phyloP scores from a whole-genome alignment of 2,113 vertebrate species.

The Rhinichthys klamathensis region DNA sequence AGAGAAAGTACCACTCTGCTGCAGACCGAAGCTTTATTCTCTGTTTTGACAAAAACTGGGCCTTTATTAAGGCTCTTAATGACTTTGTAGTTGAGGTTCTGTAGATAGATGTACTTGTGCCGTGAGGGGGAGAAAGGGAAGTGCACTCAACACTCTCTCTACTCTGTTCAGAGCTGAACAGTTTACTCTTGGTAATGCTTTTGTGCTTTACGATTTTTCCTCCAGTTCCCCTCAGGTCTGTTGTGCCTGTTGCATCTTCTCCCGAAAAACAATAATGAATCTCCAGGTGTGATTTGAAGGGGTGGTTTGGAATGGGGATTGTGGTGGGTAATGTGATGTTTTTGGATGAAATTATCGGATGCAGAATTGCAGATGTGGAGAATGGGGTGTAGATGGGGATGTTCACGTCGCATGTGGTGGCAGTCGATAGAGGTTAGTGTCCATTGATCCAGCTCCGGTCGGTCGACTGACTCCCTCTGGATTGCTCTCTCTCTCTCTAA shows the following conservation, averaged over 20 bases:
- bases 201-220: neutral
- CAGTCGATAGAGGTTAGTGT: slow-evolving; percentile 83
- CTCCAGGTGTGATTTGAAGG: slow-evolving; percentile 8
- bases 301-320: neutral
- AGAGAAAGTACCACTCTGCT: slow-evolving; percentile 21
- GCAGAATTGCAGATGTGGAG: slow-evolving; percentile 42
- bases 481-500: slow-evolving; percentile 58
- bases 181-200: slow-evolving; percentile 25
- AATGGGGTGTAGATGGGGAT: slow-evolving; percentile 57
- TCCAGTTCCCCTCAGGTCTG: neutral
- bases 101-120: slow-evolving; percentile 18
- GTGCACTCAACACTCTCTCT: slow-evolving; percentile 19
- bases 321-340: neutral
- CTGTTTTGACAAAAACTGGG: slow-evolving; percentile 38
- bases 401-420: slow-evolving; percentile 61
- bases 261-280: slow-evolving; percentile 15
- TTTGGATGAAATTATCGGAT: slow-evolving; percentile 30
- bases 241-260: neutral
- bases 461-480: slow-evolving; percentile 76
- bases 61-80: slow-evolving; percentile 41
- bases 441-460: slow-evolving; percentile 80
- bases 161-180: slow-evolving; percentile 3
- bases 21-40: slow-evolving; percentile 14
- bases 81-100: slow-evolving; percentile 13
- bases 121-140: slow-evolving; percentile 11